Evolutionary conservation across 2,888 invertebrate genomes (phyloP).

Genomic region (Dendrolimus pini): DNA sequence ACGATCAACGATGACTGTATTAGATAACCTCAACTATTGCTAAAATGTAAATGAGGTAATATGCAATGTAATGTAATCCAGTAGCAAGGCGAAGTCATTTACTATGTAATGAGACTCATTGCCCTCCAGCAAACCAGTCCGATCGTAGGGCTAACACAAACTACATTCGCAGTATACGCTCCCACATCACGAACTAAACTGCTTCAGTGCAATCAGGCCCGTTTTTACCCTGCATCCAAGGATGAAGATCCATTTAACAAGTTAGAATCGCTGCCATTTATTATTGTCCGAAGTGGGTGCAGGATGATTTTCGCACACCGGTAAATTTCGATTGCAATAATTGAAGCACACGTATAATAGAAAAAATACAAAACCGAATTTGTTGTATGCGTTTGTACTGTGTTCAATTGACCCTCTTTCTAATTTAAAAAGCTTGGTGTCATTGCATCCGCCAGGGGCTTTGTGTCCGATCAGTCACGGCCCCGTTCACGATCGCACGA

Average conservation of each 20-base stretch:
- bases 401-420: constrained; percentile 28
- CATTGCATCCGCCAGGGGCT: constrained; percentile 38
- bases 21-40: too few species aligned
- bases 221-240: too few species aligned
- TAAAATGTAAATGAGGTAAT: background rate
- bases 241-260: too few species aligned
- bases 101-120: constrained; percentile 37
- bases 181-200: constrained; percentile 30
- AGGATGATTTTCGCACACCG: too few species aligned
- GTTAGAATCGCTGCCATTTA: too few species aligned
- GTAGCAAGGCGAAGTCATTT: constrained; percentile 25
- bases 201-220: too few species aligned
- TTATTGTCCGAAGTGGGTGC: too few species aligned
- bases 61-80: constrained; percentile 18
- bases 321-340: too few species aligned
- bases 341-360: constrained; percentile 8
- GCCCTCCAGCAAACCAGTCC: constrained; percentile 42
- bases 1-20: too few species aligned
- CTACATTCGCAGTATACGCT: constrained; percentile 51
- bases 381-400: constrained; percentile 8
- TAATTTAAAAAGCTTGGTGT: constrained; percentile 31
- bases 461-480: constrained; percentile 58
- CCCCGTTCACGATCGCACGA: constrained; percentile 50
- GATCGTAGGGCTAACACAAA: constrained; percentile 38
- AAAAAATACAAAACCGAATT: constrained; percentile 1